Evolutionary conservation across 2,888 invertebrate species (phyloP).

Genomic region (Mechanitis mazaeus): DNA sequence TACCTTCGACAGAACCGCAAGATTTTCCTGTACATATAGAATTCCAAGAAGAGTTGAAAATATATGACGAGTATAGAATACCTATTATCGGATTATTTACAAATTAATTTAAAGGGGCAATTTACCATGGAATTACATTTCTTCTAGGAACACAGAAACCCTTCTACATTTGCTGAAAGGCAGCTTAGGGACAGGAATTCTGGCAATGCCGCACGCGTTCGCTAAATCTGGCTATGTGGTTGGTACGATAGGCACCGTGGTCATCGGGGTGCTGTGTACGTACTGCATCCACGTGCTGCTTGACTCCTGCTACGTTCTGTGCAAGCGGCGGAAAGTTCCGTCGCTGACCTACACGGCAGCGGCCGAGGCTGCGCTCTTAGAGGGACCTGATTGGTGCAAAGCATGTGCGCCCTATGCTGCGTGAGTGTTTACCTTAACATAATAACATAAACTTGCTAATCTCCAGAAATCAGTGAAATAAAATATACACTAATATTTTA

Average conservation of each 20-base stretch:
- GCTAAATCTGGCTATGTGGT: constrained; percentile 88
- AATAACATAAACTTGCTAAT: neutral
- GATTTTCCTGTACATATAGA: neutral
- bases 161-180: constrained; percentile 91
- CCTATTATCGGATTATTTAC: too few species aligned
- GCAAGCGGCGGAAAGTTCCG: constrained; percentile 76
- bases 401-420: constrained; percentile 80
- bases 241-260: constrained; percentile 86
- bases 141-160: constrained; percentile 84
- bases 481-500: too few species aligned
- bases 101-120: too few species aligned
- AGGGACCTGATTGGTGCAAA: constrained; percentile 83
- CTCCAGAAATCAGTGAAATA: too few species aligned
- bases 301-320: constrained; percentile 79
- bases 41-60: neutral
- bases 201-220: constrained; percentile 94
- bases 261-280: constrained; percentile 92
- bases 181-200: constrained; percentile 92
- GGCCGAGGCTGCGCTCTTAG: constrained; percentile 85
- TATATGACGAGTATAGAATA: neutral
- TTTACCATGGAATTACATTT: neutral
- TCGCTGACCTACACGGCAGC: constrained; percentile 88
- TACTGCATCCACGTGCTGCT: constrained; percentile 96
- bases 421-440: constrained; percentile 66
- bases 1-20: neutral